A percentile compares a stretch with the other conserved stretches of the same genome.
These are phyloP conservation scores for Enhydra lutris DNA, from an alignment of 2,113 vertebrate species.

Conservation along the genomic window DNA sequence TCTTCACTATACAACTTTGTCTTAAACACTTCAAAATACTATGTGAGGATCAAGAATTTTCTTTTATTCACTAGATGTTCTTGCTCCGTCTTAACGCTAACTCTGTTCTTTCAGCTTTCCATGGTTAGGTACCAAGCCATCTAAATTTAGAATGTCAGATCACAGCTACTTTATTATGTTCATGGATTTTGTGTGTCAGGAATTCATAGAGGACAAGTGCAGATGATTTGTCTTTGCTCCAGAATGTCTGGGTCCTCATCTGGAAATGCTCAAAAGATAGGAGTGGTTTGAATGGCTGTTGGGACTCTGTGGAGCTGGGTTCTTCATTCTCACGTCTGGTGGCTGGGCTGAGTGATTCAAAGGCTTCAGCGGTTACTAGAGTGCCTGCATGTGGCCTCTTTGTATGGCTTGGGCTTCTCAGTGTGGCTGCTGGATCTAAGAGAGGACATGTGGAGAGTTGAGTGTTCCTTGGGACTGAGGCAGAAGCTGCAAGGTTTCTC, in stretches of 20 bases:
- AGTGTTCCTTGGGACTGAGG: neutral
- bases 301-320: neutral
- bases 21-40: neutral
- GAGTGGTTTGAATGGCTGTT: neutral
- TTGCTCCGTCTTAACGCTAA: neutral
- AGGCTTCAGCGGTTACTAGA: neutral
- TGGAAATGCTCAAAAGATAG: neutral
- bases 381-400: neutral
- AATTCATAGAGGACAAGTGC: neutral
- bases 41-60: neutral
- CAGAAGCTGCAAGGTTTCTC: neutral
- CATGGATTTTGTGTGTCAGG: neutral
- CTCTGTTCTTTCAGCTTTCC: neutral
- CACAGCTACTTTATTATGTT: neutral
- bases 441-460: neutral
- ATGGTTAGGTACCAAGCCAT: neutral
- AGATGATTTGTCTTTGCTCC: neutral
- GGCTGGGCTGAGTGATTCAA: neutral
- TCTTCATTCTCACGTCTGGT: neutral
- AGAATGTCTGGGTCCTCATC: neutral
- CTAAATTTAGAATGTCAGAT: neutral
- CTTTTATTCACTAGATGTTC: neutral
- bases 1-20: neutral
- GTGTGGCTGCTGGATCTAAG: neutral
- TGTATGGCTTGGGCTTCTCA: neutral